Base-by-base conservation (phyloP, 1,140 invertebrate genomes). In the Orussus abietinus region DNA sequence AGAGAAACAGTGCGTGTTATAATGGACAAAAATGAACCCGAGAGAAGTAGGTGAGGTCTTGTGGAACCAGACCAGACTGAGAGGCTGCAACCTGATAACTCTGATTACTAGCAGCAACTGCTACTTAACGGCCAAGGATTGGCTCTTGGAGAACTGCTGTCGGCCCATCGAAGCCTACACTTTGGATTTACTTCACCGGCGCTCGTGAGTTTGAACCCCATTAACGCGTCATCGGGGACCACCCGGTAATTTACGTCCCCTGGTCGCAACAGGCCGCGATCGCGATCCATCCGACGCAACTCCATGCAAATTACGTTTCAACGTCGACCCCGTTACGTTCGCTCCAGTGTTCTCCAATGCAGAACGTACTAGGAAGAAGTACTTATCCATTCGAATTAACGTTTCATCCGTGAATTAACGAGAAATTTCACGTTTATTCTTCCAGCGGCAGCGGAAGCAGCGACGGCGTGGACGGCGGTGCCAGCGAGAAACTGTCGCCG, bases 361-460 rank as follows among this genome's bases (percentile, higher is more conserved):
- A n/a, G n/a, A n/a, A n/a, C n/a, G n/a, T n/a, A n/a, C n/a, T n/a
- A n/a, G n/a, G n/a, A n/a, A n/a, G n/a, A n/a, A n/a, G n/a, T n/a
- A n/a, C n/a, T n/a, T n/a, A n/a, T n/a, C n/a, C n/a, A n/a, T n/a
- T n/a, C n/a, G n/a, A n/a, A n/a, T n/a, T n/a, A n/a, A n/a, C n/a
- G n/a, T n/a, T n/a, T n/a, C n/a, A n/a, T n/a, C n/a, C n/a, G n/a
- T n/a, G n/a, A n/a, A n/a, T n/a, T n/a, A n/a, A n/a, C n/a, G n/a
- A n/a, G n/a, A n/a, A n/a, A n/a, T n/a, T n/a, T n/a, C n/a, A n/a
- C n/a, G n/a, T n/a, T n/a, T n/a, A n/a, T n/a, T 10, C 10, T 64
- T 66, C 37, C 41, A 72, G 66, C 39, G 70, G 66, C 17, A 73
- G 70, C 43, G 67, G 70, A 47, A 72, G 68, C 46, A 72, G 69